phyloP scores from a whole-genome alignment of 2,113 vertebrate species.

The Leptodactylus fuscus region DNA sequence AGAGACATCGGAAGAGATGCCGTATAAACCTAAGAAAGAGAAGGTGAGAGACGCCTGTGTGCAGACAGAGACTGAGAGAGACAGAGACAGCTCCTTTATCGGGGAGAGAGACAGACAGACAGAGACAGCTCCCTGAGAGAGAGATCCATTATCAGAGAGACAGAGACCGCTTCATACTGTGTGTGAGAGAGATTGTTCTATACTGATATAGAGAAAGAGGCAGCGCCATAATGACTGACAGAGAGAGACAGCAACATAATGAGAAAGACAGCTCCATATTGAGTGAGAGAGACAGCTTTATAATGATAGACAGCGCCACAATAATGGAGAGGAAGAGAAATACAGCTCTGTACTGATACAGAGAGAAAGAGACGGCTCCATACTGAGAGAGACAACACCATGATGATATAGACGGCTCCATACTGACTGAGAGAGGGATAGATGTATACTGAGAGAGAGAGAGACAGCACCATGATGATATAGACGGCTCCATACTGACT shows the following conservation, averaged over 20 bases:
- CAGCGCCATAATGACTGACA: background rate
- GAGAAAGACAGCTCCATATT: background rate
- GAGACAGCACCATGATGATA: background rate
- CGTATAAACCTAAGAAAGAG: slow-evolving; percentile 1
- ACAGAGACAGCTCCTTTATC: background rate
- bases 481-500: background rate
- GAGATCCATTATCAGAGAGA: background rate
- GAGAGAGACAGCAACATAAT: background rate
- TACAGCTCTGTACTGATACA: background rate
- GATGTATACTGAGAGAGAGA: background rate
- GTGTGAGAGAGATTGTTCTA: background rate
- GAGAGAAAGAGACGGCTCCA: background rate
- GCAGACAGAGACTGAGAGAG: no score
- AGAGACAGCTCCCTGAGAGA: background rate
- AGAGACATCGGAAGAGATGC: background rate
- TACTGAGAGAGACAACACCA: background rate
- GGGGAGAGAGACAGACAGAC: background rate
- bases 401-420: background rate
- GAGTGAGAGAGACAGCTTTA: background rate
- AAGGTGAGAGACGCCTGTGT: background rate
- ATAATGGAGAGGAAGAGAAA: background rate
- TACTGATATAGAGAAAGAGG: background rate
- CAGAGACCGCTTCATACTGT: background rate
- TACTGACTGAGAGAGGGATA: background rate
- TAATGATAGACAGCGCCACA: background rate